These are phyloP conservation scores for Arion vulgaris DNA, from an alignment of 1,140 invertebrate genomes.

Conservation along the genomic window DNA sequence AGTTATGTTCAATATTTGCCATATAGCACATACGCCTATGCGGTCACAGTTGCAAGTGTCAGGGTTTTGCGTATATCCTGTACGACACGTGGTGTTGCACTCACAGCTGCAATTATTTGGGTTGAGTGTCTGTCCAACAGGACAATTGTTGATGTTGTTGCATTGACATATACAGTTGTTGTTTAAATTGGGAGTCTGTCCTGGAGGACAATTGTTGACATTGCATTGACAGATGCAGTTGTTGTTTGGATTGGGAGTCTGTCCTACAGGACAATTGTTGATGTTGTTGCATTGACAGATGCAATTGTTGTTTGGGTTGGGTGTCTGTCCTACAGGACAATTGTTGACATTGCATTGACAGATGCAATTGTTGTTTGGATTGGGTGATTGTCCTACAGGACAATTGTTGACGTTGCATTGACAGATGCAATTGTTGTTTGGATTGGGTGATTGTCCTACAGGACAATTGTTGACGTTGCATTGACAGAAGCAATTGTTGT, in stretches of 20 bases:
- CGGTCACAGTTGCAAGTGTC: no score
- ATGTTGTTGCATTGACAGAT: background rate
- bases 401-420: background rate
- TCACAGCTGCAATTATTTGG: constrained; percentile 11
- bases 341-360: background rate
- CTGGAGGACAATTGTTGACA: background rate
- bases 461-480: background rate
- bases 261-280: background rate
- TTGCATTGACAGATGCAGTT: background rate
- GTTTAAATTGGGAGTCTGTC: background rate
- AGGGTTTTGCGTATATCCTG: no score
- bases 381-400: background rate
- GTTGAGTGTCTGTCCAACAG: background rate
- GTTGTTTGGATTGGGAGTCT: background rate
- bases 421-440: background rate
- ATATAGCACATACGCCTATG: no score
- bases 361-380: background rate
- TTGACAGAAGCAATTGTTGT: background rate
- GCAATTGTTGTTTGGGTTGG: background rate
- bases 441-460: background rate
- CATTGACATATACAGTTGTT: constrained; percentile 2
- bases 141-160: background rate
- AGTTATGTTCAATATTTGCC: no score
- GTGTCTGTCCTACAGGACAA: background rate
- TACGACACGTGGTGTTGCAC: background rate